Evolutionary conservation across 92 coral and sea anemone genomes (phyloP), one percentile per base, ranked within the genome.

Genomic region (Meandrina meandrites): DNA sequence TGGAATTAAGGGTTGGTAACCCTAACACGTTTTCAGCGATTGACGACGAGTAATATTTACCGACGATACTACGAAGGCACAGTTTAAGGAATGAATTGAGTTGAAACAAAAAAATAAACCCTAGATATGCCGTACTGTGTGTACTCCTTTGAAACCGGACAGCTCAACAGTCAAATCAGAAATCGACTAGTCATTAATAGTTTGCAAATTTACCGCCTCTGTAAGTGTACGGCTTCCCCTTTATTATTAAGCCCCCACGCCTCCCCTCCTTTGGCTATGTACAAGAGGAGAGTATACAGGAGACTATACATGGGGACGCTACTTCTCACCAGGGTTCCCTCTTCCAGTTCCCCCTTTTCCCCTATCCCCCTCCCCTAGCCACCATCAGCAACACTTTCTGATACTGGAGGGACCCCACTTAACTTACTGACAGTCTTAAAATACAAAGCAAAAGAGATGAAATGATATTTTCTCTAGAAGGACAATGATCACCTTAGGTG

Each of bases 401-500:
- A 10, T 66, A n/a, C 1, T 28, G 15, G 14, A 28, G 71, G 24
- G 28, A 6, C 32, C 17, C 71, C 34, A 10, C 8, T 17, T 34
- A 27, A 13, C 45, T 45, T 37, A 0, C 69, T 27, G 16, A 5
- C 24, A 62, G 70, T 64, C 32, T 8, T 54, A 18, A 64, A 64
- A 64, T 24, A 24, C 34, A 64, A 8, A 7, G 2, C 17, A 64
- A 66, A 27, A 12, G 31, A 66, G 2, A 11, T 28, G 16, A 8
- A 48, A 48, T 48, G 53, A 0, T 48, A 4, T 12, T 11, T 66
- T 66, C 34, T 66, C 71, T 66, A 66, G 53, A 13, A 24, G 28
- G 71, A 27, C 34, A 27, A 66, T 66, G 35, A 28, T 66, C 35
- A 97, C 99, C 91, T 92, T 87, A 19, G 98, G 97, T 9, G 98